phyloP scores from a whole-genome alignment of 2,797 vertebrate genomes.

The Eidolon dupreanum region DNA sequence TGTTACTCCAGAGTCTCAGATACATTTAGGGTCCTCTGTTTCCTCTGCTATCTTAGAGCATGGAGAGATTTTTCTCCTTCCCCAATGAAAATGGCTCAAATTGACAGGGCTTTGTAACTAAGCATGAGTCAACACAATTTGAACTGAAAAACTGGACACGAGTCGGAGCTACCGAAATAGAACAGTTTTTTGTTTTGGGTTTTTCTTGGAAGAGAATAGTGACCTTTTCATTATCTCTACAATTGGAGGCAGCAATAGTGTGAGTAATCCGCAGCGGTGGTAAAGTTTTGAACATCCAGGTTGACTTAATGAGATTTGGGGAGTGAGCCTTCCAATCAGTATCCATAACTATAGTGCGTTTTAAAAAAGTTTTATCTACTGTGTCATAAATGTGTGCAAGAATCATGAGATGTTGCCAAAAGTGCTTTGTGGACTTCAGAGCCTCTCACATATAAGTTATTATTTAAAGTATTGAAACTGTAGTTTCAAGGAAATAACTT shows the following conservation, averaged over 20 bases:
- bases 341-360: background rate
- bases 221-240: background rate
- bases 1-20: background rate
- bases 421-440: background rate
- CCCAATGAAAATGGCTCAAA: background rate
- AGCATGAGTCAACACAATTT: background rate
- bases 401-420: background rate
- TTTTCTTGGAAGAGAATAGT: background rate
- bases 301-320: background rate
- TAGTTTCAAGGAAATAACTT: slow-evolving; percentile 43
- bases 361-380: background rate
- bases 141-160: background rate
- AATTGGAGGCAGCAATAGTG: background rate
- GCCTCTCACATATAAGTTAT: background rate
- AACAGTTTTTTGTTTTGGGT: background rate
- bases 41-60: background rate
- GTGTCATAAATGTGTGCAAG: background rate
- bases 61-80: background rate
- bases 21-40: background rate
- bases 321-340: background rate
- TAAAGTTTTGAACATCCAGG: background rate
- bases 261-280: background rate
- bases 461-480: background rate
- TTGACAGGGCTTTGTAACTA: background rate
- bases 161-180: background rate